A percentile compares a stretch with the other conserved stretches of the same genome.
phyloP scores from a whole-genome alignment of 2,888 invertebrate species.

The Diogma glabrata region DNA sequence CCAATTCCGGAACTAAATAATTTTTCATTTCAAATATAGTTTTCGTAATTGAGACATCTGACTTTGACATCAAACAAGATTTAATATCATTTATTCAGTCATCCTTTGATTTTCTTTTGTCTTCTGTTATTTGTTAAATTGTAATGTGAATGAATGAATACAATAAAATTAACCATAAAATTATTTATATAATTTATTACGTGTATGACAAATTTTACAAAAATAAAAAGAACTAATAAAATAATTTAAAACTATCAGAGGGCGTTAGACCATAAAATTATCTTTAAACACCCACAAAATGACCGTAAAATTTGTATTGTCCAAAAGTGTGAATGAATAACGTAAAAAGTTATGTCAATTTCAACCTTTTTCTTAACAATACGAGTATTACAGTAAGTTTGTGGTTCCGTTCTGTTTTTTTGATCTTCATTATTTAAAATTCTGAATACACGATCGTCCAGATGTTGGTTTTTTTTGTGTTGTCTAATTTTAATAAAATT shows the following conservation, averaged over 20 bases:
- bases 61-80: not conserved
- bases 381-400: not conserved
- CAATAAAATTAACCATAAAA: constrained; percentile 6
- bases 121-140: not conserved
- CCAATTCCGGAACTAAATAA: constrained; percentile 5
- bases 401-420: too few species aligned
- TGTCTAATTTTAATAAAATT: too few species aligned
- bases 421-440: too few species aligned
- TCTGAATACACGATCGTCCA: too few species aligned
- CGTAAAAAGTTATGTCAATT: constrained; percentile 4
- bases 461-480: not conserved
- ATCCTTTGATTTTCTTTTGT: not conserved
- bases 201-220: constrained; percentile 8
- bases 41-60: constrained; percentile 7
- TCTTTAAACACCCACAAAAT: constrained; percentile 32
- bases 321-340: not conserved
- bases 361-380: constrained; percentile 2
- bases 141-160: not conserved
- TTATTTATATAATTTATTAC: constrained; percentile 1
- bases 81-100: not conserved
- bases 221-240: not conserved
- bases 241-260: constrained; percentile 2
- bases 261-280: constrained; percentile 9
- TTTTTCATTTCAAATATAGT: constrained; percentile 3
- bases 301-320: constrained; percentile 29